These are phyloP conservation scores for Platalea minor DNA, from an alignment of 2,797 vertebrate genomes.

Conservation along the genomic window DNA sequence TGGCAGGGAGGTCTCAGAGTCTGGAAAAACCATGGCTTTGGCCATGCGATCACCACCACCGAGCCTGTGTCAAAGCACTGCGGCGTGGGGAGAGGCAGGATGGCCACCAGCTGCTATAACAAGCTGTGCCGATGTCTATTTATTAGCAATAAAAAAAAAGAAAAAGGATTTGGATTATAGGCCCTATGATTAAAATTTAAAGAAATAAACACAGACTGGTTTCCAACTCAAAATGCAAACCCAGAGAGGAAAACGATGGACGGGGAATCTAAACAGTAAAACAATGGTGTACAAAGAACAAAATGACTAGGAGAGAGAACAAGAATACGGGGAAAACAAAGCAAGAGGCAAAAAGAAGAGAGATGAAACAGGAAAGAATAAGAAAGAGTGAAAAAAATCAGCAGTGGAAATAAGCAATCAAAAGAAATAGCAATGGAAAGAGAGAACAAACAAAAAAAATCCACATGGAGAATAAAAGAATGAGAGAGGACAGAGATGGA, in stretches of 20 bases:
- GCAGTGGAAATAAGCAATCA: slow-evolving; percentile 21
- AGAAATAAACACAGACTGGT: not conserved
- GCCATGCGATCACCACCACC: rapidly evolving
- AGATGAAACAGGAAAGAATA: not conserved
- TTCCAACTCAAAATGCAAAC: not conserved
- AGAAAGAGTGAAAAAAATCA: not conserved
- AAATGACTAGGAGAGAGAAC: not conserved
- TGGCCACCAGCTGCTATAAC: not conserved
- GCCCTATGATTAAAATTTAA: not conserved
- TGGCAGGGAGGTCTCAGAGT: not conserved
- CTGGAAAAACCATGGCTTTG: not conserved
- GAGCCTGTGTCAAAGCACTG: not conserved
- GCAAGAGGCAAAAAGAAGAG: not conserved
- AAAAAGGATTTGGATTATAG: not conserved
- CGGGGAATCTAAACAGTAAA: not conserved
- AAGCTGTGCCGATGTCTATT: not conserved
- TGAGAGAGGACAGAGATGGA: not conserved
- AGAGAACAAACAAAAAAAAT: not conserved
- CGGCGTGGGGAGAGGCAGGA: not conserved
- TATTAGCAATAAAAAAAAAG: not conserved
- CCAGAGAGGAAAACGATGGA: rapidly evolving
- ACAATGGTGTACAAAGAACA: not conserved
- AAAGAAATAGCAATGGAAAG: not conserved
- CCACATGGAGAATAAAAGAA: not conserved
- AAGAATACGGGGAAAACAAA: not conserved